These are phyloP conservation scores for Trachythela sp. DNA, from an alignment of 64 coral and sea anemone genomes.

Conservation along the genomic window DNA sequence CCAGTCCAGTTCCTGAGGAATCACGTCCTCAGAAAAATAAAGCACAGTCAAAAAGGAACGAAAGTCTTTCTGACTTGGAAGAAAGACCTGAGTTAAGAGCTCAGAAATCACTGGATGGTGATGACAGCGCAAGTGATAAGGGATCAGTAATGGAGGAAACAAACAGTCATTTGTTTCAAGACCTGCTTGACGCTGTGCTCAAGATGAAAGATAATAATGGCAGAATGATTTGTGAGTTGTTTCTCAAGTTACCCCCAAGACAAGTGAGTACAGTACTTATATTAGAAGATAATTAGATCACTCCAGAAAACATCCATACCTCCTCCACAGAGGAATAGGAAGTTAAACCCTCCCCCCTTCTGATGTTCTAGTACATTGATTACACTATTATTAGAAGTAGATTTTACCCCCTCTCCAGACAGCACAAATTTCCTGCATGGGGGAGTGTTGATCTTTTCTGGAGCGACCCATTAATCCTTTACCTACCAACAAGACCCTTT, in stretches of 20 bases:
- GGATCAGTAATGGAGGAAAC: conserved; percentile 13
- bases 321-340: no score
- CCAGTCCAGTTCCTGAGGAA: not conserved
- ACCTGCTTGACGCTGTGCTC: conserved; percentile 72
- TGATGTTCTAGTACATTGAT: no score
- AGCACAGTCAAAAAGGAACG: not conserved
- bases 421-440: no score
- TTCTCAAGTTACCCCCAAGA: conserved; percentile 77
- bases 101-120: not conserved
- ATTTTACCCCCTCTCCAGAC: no score
- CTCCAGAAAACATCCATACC: no score
- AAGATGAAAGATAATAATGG: conserved; percentile 82
- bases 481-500: no score
- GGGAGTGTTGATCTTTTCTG: no score
- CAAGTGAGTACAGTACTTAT: conserved; percentile 41
- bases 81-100: not conserved
- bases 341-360: no score
- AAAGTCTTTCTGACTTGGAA: not conserved
- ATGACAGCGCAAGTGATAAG: conserved; percentile 4
- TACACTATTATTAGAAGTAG: no score
- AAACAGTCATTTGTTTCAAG: conserved; percentile 27
- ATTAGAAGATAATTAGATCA: not conserved
- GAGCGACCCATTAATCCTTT: no score
- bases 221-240: conserved; percentile 85
- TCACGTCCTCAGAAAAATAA: not conserved